A percentile compares a stretch with the other conserved stretches of the same genome.
phyloP scores from a whole-genome alignment of 1,140 invertebrate genomes.

The Maniola jurtina region DNA sequence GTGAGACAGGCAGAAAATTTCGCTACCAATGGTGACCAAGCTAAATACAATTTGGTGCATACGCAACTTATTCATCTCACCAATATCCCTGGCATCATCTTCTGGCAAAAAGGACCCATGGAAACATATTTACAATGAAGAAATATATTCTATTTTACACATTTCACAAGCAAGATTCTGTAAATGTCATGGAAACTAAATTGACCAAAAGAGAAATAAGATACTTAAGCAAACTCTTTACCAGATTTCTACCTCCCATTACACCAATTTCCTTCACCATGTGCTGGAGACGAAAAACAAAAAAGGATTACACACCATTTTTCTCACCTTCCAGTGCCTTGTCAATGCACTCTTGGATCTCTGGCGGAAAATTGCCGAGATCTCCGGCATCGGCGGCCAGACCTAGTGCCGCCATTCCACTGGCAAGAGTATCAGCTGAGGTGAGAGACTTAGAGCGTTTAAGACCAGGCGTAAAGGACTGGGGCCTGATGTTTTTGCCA shows the following conservation, averaged over 20 bases:
- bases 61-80: too few relatives aligned
- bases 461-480: slow-evolving; percentile 78
- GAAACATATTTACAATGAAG: too few relatives aligned
- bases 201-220: too few relatives aligned
- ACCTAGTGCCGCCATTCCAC: slow-evolving; percentile 80
- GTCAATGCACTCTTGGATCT: slow-evolving; percentile 85
- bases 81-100: too few relatives aligned
- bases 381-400: slow-evolving; percentile 84
- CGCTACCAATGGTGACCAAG: too few relatives aligned
- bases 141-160: too few relatives aligned
- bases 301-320: slow-evolving; percentile 38
- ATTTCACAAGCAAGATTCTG: not conserved
- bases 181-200: not conserved
- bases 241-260: slow-evolving; percentile 14
- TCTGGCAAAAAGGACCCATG: too few relatives aligned
- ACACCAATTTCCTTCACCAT: slow-evolving; percentile 26
- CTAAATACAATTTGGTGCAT: too few relatives aligned
- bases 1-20: too few relatives aligned
- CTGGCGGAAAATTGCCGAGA: slow-evolving; percentile 85
- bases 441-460: slow-evolving; percentile 91
- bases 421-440: slow-evolving; percentile 83
- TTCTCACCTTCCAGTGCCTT: slow-evolving; percentile 83
- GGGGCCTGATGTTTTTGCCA: slow-evolving; percentile 61
- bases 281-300: slow-evolving; percentile 38
- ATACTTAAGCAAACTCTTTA: not conserved